Evolutionary conservation across 2,797 vertebrate species (phyloP).

Genomic region (Semaprochilodus insignis): DNA sequence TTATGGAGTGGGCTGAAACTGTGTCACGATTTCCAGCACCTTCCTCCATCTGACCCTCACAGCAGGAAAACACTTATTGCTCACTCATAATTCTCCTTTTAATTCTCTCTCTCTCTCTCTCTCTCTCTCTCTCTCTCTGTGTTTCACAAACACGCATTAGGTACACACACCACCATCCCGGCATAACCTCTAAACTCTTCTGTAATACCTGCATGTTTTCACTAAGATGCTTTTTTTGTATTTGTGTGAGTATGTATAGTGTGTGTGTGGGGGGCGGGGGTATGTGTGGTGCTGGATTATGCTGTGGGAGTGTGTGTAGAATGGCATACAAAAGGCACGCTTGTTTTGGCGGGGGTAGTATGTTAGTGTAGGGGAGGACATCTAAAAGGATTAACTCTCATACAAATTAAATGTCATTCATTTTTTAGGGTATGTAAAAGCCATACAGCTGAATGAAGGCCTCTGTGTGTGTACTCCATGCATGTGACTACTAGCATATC

Average conservation of each 20-base stretch:
- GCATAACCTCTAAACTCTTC: not conserved
- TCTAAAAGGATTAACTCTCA: slow-evolving; percentile 46
- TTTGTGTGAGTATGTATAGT: not conserved
- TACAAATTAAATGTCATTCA: slow-evolving; percentile 46
- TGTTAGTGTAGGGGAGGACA: slow-evolving; percentile 21
- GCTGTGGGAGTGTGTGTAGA: slow-evolving; percentile 11
- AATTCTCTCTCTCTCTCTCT: slow-evolving; percentile 8
- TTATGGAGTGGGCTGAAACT: slow-evolving; percentile 27
- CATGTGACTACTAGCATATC: not conserved
- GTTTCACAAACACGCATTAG: not conserved
- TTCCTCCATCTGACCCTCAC: slow-evolving; percentile 22
- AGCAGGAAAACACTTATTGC: slow-evolving; percentile 28
- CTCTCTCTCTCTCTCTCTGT: not conserved
- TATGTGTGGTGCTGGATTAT: slow-evolving; percentile 20
- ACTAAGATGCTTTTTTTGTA: not conserved
- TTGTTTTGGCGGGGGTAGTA: slow-evolving; percentile 8
- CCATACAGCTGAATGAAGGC: slow-evolving; percentile 20
- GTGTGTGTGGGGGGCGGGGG: too few relatives aligned
- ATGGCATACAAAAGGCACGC: slow-evolving; percentile 18
- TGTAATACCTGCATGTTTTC: not conserved
- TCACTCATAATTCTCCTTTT: slow-evolving; percentile 20
- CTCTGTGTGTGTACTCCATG: not conserved
- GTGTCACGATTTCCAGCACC: slow-evolving; percentile 38
- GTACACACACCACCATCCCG: not conserved
- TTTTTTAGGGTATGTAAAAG: slow-evolving; percentile 40